A percentile compares a stretch with the other conserved stretches of the same genome.
Evolutionary conservation across 2,888 invertebrate genomes (phyloP).

Genomic region (Oligia fasciuncula): DNA sequence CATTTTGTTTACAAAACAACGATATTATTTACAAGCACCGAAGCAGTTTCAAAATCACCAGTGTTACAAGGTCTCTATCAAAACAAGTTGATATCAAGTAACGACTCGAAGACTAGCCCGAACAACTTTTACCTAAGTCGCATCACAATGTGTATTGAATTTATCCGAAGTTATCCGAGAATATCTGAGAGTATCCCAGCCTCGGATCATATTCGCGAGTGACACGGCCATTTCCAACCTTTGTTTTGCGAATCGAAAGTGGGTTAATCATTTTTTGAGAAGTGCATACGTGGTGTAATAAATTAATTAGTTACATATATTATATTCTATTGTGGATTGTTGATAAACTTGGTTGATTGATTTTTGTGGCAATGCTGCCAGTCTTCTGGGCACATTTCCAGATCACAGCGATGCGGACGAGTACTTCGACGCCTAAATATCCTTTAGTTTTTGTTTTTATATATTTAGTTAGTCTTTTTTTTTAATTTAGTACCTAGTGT

Average conservation of each 20-base stretch:
- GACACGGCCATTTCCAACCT: conserved; percentile 35
- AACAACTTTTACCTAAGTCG: conserved; percentile 55
- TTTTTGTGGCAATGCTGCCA: neutral
- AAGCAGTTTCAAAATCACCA: conserved; percentile 8
- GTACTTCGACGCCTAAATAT: no score
- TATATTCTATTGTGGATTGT: neutral
- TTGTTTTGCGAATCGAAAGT: conserved; percentile 28
- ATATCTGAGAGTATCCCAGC: conserved; percentile 33
- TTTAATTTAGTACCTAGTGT: no score
- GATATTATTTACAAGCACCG: neutral
- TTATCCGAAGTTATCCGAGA: conserved; percentile 37
- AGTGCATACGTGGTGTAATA: neutral
- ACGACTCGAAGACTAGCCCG: conserved; percentile 42
- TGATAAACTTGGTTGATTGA: neutral
- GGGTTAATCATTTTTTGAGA: conserved; percentile 22
- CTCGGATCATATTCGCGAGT: conserved; percentile 48
- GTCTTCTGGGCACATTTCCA: no score
- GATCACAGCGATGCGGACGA: no score
- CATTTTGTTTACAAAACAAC: conserved; percentile 10
- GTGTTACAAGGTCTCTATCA: conserved; percentile 24
- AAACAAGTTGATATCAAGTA: conserved; percentile 35
- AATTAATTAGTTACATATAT: no score
- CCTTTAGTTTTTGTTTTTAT: no score
- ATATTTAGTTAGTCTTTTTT: no score
- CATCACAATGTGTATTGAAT: conserved; percentile 54